A percentile compares a stretch with the other conserved stretches of the same genome.
Evolutionary conservation across 2,797 vertebrate species (phyloP).

Genomic region (Sarcophilus harrisii): DNA sequence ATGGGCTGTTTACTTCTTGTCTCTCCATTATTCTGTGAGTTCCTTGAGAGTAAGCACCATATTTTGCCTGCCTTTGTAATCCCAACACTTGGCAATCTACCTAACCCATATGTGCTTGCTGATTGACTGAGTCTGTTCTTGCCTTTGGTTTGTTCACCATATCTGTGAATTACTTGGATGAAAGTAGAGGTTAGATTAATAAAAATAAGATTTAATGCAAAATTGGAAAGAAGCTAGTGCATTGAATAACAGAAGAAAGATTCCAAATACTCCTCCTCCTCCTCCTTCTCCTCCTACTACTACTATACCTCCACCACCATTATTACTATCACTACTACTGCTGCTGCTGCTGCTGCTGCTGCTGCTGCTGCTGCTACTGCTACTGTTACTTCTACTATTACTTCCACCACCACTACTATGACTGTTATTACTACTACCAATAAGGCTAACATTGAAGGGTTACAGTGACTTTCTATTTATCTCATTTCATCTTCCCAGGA

Average conservation of each 20-base stretch:
- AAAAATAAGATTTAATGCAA: neutral
- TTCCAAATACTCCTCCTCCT: neutral
- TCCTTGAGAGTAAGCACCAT: neutral
- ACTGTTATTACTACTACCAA: too few relatives aligned
- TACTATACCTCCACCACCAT: too few relatives aligned
- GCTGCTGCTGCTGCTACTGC: too few relatives aligned
- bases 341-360: too few relatives aligned
- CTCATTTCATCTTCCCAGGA: neutral
- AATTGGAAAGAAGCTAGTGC: neutral
- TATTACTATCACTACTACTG: too few relatives aligned
- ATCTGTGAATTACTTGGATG: neutral
- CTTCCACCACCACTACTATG: fast-evolving
- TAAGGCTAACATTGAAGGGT: neutral
- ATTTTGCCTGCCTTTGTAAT: neutral
- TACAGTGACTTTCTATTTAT: neutral
- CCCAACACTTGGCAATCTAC: neutral
- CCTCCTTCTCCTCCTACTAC: fast-evolving
- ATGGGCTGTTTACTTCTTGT: neutral
- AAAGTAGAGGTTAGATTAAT: neutral
- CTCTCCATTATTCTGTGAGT: neutral
- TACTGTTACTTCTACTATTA: too few relatives aligned
- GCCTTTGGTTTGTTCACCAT: neutral
- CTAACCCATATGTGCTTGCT: neutral
- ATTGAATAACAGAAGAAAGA: neutral
- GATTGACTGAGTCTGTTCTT: neutral